These are phyloP conservation scores for Leptothorax acervorum DNA, from an alignment of 2,888 invertebrate species.

Conservation along the genomic window DNA sequence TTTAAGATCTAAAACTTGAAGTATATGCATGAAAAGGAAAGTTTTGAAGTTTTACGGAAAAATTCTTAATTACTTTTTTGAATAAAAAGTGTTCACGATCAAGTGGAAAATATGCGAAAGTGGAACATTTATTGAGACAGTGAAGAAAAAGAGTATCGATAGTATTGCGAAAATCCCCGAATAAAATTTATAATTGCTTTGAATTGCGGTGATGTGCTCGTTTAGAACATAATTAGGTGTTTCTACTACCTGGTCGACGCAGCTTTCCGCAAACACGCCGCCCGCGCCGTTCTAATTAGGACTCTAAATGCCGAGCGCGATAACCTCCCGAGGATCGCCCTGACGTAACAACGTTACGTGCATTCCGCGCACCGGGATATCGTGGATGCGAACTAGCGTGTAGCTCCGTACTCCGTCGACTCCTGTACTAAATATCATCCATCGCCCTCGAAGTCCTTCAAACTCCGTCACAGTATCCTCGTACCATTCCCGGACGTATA, in stretches of 20 bases:
- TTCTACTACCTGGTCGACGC: neutral
- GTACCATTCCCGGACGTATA: constrained; percentile 61
- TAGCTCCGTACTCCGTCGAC: constrained; percentile 8
- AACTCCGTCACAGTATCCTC: constrained; percentile 70
- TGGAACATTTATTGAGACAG: neutral
- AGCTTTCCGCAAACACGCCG: constrained; percentile 19
- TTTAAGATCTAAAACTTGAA: constrained; percentile 14
- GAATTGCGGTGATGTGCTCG: neutral
- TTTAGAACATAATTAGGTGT: constrained; percentile 9
- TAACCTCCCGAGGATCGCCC: constrained; percentile 24
- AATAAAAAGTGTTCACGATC: neutral
- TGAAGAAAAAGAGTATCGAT: too few relatives aligned
- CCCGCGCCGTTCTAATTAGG: constrained; percentile 34
- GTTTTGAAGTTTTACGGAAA: constrained; percentile 5
- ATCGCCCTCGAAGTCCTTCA: constrained; percentile 65
- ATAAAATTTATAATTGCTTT: neutral
- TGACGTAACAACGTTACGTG: constrained; percentile 43
- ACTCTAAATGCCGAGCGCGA: constrained; percentile 43
- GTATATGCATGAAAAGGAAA: constrained; percentile 3
- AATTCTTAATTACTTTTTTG: constrained; percentile 1
- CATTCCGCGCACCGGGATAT: constrained; percentile 36
- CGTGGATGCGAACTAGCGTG: constrained; percentile 12
- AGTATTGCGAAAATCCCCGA: neutral
- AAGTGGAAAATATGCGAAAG: neutral
- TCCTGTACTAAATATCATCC: constrained; percentile 64